These are phyloP conservation scores for Apodemia duryi DNA, from an alignment of 2,888 invertebrate genomes.

Conservation along the genomic window DNA sequence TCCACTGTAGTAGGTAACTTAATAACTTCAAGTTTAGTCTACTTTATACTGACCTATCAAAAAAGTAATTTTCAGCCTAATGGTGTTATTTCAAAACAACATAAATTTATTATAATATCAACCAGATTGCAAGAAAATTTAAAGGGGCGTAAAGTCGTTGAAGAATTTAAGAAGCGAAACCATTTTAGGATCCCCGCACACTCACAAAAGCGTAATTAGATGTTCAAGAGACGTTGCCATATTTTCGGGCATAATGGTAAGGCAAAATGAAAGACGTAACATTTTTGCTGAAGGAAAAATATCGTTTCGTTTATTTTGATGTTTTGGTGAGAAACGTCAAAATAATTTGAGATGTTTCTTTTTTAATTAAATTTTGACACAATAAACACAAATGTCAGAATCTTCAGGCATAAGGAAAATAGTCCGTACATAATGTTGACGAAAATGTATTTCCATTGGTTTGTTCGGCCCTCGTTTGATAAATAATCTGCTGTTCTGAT, in stretches of 20 bases:
- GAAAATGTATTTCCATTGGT: too few species aligned
- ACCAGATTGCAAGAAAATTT: conserved; percentile 20
- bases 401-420: too few species aligned
- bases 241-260: conserved; percentile 23
- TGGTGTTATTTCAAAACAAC: not conserved
- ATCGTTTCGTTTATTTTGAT: conserved; percentile 13
- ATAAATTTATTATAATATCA: not conserved
- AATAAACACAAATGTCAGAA: too few species aligned
- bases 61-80: not conserved
- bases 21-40: not conserved
- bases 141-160: conserved; percentile 13
- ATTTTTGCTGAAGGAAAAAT: conserved; percentile 15
- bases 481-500: too few species aligned
- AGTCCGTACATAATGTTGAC: too few species aligned
- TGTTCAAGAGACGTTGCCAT: conserved; percentile 23
- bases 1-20: not conserved
- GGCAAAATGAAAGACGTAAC: conserved; percentile 21
- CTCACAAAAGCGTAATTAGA: conserved; percentile 30
- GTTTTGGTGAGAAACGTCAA: not conserved
- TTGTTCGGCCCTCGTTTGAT: too few species aligned
- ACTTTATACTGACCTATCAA: not conserved
- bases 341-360: conserved; percentile 7
- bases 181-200: conserved; percentile 28
- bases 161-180: conserved; percentile 27
- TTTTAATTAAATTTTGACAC: not conserved